Conservation (phyloP, 2,113 vertebrate genomes). For the Boulengeromyrus knoepffleri region DNA sequence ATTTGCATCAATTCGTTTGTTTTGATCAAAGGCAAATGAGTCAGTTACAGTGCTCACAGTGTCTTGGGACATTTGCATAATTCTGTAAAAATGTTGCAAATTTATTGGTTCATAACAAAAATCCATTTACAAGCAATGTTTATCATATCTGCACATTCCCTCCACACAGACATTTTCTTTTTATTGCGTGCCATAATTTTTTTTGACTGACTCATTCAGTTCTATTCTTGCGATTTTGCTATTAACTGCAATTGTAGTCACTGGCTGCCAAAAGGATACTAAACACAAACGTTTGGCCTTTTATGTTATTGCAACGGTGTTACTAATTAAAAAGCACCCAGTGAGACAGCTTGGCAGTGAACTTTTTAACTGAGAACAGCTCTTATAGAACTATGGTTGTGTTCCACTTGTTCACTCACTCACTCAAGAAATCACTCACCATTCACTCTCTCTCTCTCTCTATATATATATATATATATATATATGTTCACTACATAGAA, state of each 20-base stretch:
- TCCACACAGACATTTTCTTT: background rate
- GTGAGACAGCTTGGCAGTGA: background rate
- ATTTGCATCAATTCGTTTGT: background rate
- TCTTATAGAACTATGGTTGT: background rate
- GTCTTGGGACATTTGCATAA: background rate
- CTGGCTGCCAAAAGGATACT: background rate
- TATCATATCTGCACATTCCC: background rate
- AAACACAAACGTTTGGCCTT: background rate
- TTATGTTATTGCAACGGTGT: background rate
- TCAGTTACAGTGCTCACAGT: background rate
- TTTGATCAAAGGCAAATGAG: background rate
- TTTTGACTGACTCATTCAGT: background rate
- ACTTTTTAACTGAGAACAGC: background rate
- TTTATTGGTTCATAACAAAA: background rate
- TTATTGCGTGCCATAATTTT: background rate
- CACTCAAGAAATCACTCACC: background rate
- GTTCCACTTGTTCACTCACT: background rate
- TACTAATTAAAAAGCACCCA: background rate
- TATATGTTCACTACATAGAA: background rate
- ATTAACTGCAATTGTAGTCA: background rate
- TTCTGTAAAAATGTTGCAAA: background rate
- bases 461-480: too few species aligned
- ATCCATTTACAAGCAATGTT: background rate
- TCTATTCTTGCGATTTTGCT: background rate
- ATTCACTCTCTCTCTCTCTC: too few species aligned